Evolutionary conservation across 2,888 invertebrate genomes (phyloP).

Genomic region (Epiblema foenella): DNA sequence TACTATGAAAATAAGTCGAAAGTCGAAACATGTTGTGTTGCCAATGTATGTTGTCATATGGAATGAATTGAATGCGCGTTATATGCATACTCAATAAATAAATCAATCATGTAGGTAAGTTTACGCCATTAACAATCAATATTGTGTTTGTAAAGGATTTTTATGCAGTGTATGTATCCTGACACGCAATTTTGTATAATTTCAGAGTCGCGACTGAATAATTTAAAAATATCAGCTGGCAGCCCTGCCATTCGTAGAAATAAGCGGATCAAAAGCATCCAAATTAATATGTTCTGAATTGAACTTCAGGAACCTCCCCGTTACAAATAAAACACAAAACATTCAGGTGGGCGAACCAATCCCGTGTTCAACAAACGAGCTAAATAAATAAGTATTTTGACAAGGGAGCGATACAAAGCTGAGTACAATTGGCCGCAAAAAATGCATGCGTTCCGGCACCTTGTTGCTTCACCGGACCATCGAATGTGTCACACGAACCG

Average conservation of each 20-base stretch:
- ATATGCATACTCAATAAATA: no score
- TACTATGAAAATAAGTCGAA: no score
- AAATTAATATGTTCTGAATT: constrained; percentile 3
- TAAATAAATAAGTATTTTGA: constrained; percentile 23
- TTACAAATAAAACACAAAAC: not conserved
- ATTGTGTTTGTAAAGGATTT: no score
- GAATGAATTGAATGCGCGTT: no score
- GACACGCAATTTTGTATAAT: no score
- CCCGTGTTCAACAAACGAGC: not conserved
- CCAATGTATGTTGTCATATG: no score
- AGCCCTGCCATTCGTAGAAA: constrained; percentile 7
- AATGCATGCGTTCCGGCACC: constrained; percentile 5
- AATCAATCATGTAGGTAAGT: no score
- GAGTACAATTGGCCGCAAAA: constrained; percentile 4
- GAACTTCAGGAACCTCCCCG: not conserved
- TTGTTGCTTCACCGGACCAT: constrained; percentile 1
- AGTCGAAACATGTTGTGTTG: no score
- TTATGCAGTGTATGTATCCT: no score
- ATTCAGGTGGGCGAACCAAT: not conserved
- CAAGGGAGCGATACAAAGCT: constrained; percentile 1
- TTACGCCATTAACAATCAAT: no score
- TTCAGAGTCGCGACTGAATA: no score
- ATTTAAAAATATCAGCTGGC: no score
- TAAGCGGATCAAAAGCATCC: not conserved
- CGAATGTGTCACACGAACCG: not conserved